Evolutionary conservation across 2,113 vertebrate genomes (phyloP), one percentile per base, ranked within the genome.

Genomic region (Coregonus clupeaformis): DNA sequence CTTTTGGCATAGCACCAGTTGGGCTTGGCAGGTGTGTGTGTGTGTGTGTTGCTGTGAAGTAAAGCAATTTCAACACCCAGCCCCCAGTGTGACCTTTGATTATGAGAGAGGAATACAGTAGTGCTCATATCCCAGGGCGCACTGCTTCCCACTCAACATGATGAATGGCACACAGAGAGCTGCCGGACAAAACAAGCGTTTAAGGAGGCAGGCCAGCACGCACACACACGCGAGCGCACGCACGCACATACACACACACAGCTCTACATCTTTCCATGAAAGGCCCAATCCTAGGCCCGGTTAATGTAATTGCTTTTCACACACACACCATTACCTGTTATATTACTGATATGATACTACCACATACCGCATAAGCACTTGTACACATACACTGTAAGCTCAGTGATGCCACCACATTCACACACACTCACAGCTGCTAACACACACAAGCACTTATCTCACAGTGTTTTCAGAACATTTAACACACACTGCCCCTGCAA

Each of bases 281-380:
- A 69, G 60, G 62, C 25, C 16, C 52, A 12, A 3, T 16, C 13
- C 25, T 13, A 68, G 22, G 27, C 78, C 60, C 25, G 82, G 73
- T 80, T 91, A 86, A 83, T 89, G 88, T 91, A 92, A 92, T 92
- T 89, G 89, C 89, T 90, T 92, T 91, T 89, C 85, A 93, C 36
- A 12, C 36, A 36, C 36, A 42, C 36, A 42, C 36, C 9, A 42
- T 42, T 9, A 42, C 36, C 36, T 42, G 36, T 42, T 42, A 42
- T 42, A 42, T 42, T 42, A 42, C 9, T 12, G 36, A 11, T 42
- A 42, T 42, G 79, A 75, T 72, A 79, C 73, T 71, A 57, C 57
- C 66, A 62, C 74, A 73, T 24, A 29, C 63, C n/a, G 2, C 69
- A 45, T 45, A 57, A 45, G 30, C 59, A 72, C 36, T 12, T 42